Base-by-base conservation (phyloP, 2,113 vertebrate species). In the Poeciliopsis occidentalis region DNA sequence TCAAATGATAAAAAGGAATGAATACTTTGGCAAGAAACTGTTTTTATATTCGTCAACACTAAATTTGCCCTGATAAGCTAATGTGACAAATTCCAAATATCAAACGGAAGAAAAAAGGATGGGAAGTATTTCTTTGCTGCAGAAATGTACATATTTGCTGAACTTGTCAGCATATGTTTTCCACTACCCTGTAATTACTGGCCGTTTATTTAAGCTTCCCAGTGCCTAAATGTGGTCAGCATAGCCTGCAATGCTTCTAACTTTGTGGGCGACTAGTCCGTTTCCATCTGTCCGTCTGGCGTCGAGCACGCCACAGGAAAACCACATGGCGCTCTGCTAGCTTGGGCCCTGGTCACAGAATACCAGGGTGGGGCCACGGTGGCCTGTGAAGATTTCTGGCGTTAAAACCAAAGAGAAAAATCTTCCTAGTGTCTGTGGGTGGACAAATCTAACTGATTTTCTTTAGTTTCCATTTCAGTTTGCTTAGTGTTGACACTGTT, bases 241-340 rank as follows among this genome's bases (percentile, higher is more conserved):
- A 4, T 85, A 85, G 90, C 82, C 88, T 85, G 85, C 89, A 71
- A 70, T 69, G 83, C 83, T 72, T 87, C 71, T 71, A 15, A 79
- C 85, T 85, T 83, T 82, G 88, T 84, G 90, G 91, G 90, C 90
- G 13, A 73, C 27, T 12, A 80, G 89, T 85, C 84, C 22, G 70
- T 84, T 89, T 89, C 89, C 92, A 92, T 93, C 88, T 92, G 90
- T 87, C 81, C 30, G 82, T 85, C 90, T 93, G 92, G 92, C 91
- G 92, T 92, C 92, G 67, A 72, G 79, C 82, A 74, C 57, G 63
- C 90, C 90, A 71, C 84, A 87, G 69, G 81, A 75, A 93, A 92
- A 90, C 88, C 89, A 84, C 87, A 67, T 85, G 75, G 89, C 68
- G 62, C 84, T 90, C 75, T 47, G 76, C 67, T 44, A 78, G 86